phyloP scores from a whole-genome alignment of 2,113 vertebrate genomes.

The Dromaius novaehollandiae region DNA sequence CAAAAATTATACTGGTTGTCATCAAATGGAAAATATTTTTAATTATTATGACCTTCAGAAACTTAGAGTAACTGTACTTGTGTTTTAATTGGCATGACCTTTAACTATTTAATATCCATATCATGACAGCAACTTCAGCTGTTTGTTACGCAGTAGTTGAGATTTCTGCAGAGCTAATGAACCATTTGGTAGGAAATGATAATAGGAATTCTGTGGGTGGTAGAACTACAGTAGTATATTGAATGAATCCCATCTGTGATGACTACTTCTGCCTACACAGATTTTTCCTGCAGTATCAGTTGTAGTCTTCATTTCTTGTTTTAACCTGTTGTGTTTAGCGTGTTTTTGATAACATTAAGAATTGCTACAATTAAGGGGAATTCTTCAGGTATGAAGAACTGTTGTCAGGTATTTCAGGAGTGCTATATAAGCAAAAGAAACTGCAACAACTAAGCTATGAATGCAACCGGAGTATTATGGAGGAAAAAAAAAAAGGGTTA shows the following conservation, averaged over 20 bases:
- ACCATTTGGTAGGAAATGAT: conserved; percentile 18
- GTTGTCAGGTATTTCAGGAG: conserved; percentile 40
- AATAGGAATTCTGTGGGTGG: conserved; percentile 34
- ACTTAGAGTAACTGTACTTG: background rate
- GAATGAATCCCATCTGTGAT: conserved; percentile 41
- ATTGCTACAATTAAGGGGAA: conserved; percentile 28
- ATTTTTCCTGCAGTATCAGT: conserved; percentile 35
- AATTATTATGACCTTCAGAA: background rate
- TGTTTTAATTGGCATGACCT: background rate
- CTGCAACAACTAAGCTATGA: background rate
- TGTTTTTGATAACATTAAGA: conserved; percentile 37
- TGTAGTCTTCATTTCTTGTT: conserved; percentile 59
- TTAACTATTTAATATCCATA: background rate
- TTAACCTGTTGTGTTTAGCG: conserved; percentile 57
- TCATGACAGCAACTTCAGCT: background rate
- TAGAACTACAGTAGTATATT: conserved; percentile 27
- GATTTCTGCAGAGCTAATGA: conserved; percentile 17
- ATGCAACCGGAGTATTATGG: background rate
- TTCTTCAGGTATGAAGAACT: conserved; percentile 21
- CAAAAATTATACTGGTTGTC: background rate
- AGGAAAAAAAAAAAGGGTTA: background rate
- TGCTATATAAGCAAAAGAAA: conserved; percentile 35
- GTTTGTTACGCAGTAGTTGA: background rate
- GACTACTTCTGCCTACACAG: conserved; percentile 48
- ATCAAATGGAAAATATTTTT: background rate